A percentile compares a stretch with the other conserved stretches of the same genome.
Evolutionary conservation across 2,797 vertebrate genomes (phyloP).

Genomic region (Salmo trutta): DNA sequence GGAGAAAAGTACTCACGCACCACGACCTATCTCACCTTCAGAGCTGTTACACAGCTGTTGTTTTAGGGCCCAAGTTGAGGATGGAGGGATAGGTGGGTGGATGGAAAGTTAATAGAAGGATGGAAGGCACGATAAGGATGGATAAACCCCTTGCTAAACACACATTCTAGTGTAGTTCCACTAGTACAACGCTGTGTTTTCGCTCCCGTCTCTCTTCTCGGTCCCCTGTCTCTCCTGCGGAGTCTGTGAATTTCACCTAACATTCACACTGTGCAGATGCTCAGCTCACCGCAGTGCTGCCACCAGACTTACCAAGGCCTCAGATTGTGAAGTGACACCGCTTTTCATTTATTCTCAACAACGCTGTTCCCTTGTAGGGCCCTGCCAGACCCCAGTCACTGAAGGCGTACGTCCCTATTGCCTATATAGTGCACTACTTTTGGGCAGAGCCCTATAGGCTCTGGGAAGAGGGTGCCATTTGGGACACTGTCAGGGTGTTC

Average conservation of each 20-base stretch:
- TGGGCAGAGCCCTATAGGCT: too few species aligned
- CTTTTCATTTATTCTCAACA: not conserved
- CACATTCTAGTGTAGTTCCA: not conserved
- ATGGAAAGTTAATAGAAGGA: not conserved
- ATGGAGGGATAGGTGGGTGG: not conserved
- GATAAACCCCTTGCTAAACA: not conserved
- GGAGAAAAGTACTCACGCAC: not conserved
- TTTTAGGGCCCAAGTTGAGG: not conserved
- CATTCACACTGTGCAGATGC: not conserved
- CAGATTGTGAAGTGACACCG: not conserved
- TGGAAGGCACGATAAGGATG: not conserved
- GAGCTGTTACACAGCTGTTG: not conserved
- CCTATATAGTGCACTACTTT: too few species aligned
- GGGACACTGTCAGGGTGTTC: conserved; percentile 1
- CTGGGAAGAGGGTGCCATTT: not conserved
- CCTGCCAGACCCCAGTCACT: conserved; percentile 7
- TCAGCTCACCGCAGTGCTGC: not conserved
- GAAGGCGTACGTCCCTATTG: not conserved
- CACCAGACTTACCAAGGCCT: not conserved
- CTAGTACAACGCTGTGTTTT: not conserved
- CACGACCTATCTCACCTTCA: not conserved
- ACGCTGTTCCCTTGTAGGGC: not conserved
- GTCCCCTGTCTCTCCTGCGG: not conserved
- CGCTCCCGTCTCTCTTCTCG: not conserved
- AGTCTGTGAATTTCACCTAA: not conserved